phyloP scores from a whole-genome alignment of 2,888 invertebrate genomes.

The Stratiomys singularior region DNA sequence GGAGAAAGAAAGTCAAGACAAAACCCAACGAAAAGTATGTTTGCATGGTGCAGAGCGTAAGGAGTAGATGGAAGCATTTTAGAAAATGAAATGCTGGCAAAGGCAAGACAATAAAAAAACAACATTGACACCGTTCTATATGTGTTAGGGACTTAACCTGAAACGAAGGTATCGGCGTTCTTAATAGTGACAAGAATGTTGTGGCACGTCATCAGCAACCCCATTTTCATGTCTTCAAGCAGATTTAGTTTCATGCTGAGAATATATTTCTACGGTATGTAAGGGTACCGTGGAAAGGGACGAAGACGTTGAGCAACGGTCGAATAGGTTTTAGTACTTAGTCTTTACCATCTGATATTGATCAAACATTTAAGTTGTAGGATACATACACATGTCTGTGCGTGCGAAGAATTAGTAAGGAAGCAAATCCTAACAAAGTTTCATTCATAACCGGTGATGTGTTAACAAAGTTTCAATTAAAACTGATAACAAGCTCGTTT shows the following conservation, averaged over 20 bases:
- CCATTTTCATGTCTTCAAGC: neutral
- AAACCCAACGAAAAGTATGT: no score
- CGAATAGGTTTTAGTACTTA: neutral
- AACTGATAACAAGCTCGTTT: neutral
- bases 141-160: neutral
- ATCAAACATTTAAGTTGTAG: neutral
- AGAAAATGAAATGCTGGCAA: no score
- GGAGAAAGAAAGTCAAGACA: no score
- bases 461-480: conserved; percentile 11
- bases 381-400: neutral
- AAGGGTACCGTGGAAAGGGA: neutral
- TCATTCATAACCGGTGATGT: neutral
- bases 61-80: no score
- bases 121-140: conserved; percentile 14
- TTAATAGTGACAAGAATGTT: conserved; percentile 4
- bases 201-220: neutral
- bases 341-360: neutral
- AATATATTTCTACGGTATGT: neutral
- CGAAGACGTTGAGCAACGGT: neutral
- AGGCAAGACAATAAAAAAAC: neutral
- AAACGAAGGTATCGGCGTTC: conserved; percentile 5
- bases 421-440: neutral
- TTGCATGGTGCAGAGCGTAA: no score
- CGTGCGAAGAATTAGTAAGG: neutral
- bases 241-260: neutral